Evolutionary conservation across 1,140 invertebrate species (phyloP).

Genomic region (Tetraneura akinire): DNA sequence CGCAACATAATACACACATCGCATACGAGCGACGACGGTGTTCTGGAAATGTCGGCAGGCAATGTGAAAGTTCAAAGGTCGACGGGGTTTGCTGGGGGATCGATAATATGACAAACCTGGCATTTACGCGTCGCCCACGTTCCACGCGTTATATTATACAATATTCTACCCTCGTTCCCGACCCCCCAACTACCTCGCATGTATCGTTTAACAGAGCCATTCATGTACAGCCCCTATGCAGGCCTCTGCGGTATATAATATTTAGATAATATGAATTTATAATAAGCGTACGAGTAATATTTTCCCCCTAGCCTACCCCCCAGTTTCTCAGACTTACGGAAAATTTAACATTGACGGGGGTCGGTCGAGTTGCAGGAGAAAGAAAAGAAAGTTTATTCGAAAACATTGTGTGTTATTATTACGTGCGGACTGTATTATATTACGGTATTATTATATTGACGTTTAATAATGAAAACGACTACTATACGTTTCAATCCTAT

Average conservation of each 20-base stretch:
- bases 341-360: background rate
- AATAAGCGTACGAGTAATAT: constrained; percentile 22
- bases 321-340: background rate
- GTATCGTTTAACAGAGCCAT: background rate
- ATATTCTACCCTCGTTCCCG: background rate
- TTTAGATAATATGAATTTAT: background rate
- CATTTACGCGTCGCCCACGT: constrained; percentile 21
- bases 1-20: background rate
- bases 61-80: constrained; percentile 36
- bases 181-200: background rate
- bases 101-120: constrained; percentile 37
- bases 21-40: background rate
- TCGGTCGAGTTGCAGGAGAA: background rate
- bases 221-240: background rate
- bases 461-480: too few relatives aligned
- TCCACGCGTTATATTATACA: background rate
- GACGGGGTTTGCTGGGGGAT: background rate
- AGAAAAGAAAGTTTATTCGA: constrained; percentile 27
- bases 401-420: too few relatives aligned
- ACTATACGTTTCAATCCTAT: too few relatives aligned
- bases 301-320: background rate
- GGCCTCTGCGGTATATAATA: too few relatives aligned
- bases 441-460: too few relatives aligned
- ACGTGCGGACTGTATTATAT: too few relatives aligned
- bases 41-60: background rate